Base-by-base conservation (phyloP, 2,113 vertebrate species). In the Mixornis gularis region DNA sequence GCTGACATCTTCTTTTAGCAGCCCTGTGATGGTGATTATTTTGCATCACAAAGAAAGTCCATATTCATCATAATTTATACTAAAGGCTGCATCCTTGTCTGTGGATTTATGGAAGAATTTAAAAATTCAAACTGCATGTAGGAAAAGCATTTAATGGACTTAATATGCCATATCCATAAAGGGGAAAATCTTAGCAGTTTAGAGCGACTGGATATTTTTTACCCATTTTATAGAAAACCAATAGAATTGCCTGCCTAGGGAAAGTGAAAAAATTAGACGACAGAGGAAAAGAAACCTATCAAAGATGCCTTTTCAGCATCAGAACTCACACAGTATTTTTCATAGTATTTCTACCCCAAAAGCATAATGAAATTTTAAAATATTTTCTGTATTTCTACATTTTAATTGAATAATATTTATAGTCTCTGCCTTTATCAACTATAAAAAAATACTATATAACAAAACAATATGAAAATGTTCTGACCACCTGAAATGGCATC, bases 31-130 rank as follows among this genome's bases (percentile, higher is more conserved):
- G 80, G 36, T 71, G 36, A 87, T 49, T 69, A 89, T 66, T 82
- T 96, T 94, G 81, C 72, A 94, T 72, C 63, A 93, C 92, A 96
- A 94, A 95, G 34, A 40, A 46, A 69, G 81, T 73, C 71, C 53
- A 70, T 48, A 83, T 59, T 77, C 52, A 62, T 85, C 65, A 72
- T 34, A 74, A 71, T 63, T 87, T 78, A 63, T 77, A 55, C 44
- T 74, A 84, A 79, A 77, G 49, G 8, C 38, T 79, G 13, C 36
- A 51, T 74, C 12, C 38, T 17, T 90, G 44, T 79, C 34, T 79
- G 13, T n/a, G 11, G 7, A 25, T 12, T 87, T 90, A 58, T 62
- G 38, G 49, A 87, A 46, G 27, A 64, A 46, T 65, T 52, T 60
- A 24, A 76, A 81, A 55, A 86, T 90, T 88, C 40, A 30, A 30